Conservation (phyloP, 2,888 invertebrate genomes). For the Sarcophaga variegata region DNA sequence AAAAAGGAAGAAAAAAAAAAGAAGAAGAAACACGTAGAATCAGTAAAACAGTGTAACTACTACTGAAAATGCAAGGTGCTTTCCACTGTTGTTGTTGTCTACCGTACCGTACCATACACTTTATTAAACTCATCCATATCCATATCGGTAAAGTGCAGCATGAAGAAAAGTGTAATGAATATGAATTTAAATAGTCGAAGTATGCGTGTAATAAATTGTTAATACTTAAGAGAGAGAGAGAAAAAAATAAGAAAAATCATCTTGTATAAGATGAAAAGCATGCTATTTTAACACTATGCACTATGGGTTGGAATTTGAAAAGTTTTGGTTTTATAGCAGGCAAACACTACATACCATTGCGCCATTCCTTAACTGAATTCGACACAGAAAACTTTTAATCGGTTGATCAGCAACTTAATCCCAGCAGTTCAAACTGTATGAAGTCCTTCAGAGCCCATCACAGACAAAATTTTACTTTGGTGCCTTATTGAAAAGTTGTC, state of each 20-base stretch:
- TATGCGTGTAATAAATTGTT: conserved; percentile 62
- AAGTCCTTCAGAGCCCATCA: no score
- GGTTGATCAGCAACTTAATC: no score
- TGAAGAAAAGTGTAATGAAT: conserved; percentile 20
- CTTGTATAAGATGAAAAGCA: not conserved
- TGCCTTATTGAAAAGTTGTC: no score
- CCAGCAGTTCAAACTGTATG: no score
- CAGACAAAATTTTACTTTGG: rapidly evolving
- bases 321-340: no score
- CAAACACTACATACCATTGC: no score
- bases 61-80: conserved; percentile 63
- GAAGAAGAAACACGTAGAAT: not conserved
- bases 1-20: not conserved
- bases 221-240: not conserved
- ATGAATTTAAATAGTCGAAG: conserved; percentile 56
- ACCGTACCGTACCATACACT: not conserved
- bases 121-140: conserved; percentile 25
- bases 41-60: conserved; percentile 23
- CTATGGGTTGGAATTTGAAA: conserved; percentile 6
- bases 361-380: no score
- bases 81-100: conserved; percentile 32
- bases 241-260: not conserved
- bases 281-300: conserved; percentile 27
- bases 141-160: conserved; percentile 22
- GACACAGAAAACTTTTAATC: no score